phyloP scores from a whole-genome alignment of 2,797 vertebrate species.

The Aphelocoma californica region DNA sequence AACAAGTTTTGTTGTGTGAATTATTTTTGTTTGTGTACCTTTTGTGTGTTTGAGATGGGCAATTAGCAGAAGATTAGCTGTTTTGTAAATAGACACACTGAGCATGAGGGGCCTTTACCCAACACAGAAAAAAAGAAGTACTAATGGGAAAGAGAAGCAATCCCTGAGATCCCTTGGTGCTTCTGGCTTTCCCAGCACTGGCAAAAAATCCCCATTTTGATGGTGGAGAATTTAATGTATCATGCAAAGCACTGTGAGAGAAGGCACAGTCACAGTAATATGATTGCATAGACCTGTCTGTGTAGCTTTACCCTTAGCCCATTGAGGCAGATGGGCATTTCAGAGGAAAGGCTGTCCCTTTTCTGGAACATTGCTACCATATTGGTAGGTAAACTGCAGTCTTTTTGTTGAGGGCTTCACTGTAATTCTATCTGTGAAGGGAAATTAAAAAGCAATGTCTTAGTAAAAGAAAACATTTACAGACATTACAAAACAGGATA shows the following conservation, averaged over 20 bases:
- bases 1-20: background rate
- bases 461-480: background rate
- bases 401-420: background rate
- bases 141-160: background rate
- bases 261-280: background rate
- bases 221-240: background rate
- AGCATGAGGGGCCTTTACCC: background rate
- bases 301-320: background rate
- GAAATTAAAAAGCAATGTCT: background rate
- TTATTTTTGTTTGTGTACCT: background rate
- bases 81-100: background rate
- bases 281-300: background rate
- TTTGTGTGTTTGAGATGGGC: background rate
- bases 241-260: background rate
- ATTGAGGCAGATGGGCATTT: background rate
- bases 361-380: background rate
- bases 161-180: background rate
- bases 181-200: background rate
- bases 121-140: background rate
- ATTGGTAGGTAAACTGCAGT: background rate
- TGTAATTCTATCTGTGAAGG: background rate
- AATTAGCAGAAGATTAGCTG: background rate
- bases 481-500: background rate
- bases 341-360: background rate
- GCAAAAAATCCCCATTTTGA: background rate